Evolutionary conservation across 2,113 vertebrate genomes (phyloP).

Genomic region (Muscicapa adusta): DNA sequence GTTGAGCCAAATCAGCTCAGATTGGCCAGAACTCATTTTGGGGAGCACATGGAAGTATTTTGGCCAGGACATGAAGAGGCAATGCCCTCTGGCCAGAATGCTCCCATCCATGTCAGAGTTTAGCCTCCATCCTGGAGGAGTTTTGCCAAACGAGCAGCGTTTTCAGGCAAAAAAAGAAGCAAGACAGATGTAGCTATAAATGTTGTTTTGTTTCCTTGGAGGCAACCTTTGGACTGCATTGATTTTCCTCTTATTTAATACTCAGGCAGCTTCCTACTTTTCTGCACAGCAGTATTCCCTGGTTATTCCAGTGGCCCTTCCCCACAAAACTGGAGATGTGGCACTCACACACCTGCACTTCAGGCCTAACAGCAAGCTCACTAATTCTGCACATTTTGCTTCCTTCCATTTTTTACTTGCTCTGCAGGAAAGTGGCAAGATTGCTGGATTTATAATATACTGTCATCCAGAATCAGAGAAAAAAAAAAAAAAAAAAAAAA

Average conservation of each 20-base stretch:
- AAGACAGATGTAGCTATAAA: conserved; percentile 35
- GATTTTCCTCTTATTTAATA: conserved; percentile 54
- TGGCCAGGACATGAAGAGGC: neutral
- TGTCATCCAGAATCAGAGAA: neutral
- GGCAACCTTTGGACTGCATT: conserved; percentile 60
- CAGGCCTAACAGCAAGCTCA: neutral
- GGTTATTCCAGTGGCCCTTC: neutral
- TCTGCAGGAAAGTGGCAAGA: neutral
- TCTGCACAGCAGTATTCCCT: neutral
- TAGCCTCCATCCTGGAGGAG: neutral
- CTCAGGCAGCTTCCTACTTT: conserved; percentile 40
- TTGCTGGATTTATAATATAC: neutral
- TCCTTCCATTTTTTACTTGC: neutral
- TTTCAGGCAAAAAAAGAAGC: neutral
- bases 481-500: neutral
- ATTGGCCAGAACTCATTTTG: neutral
- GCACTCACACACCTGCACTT: neutral
- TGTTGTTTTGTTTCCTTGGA: conserved; percentile 52
- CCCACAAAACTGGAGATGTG: neutral
- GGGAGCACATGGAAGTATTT: neutral
- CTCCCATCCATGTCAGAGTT: neutral
- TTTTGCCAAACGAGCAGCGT: neutral
- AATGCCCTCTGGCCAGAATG: neutral
- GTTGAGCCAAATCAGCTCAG: neutral
- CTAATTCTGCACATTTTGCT: neutral